These are phyloP conservation scores for Aselliscus stoliczkanus DNA, from an alignment of 2,797 vertebrate species.

Conservation along the genomic window DNA sequence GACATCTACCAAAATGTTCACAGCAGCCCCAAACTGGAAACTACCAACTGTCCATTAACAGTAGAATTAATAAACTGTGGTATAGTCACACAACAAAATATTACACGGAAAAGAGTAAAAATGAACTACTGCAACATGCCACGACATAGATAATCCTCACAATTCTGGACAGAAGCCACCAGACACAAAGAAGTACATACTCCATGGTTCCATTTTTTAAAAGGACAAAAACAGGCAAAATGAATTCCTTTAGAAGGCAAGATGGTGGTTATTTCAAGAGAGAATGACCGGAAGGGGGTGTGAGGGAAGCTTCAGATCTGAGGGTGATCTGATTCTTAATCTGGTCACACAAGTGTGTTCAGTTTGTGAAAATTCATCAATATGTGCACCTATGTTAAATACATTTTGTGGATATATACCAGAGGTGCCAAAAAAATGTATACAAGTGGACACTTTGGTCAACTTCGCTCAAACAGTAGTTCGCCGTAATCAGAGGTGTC, in stretches of 20 bases:
- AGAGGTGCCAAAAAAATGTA: too few species aligned
- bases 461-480: too few species aligned
- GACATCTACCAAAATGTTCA: background rate
- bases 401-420: background rate
- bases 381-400: background rate
- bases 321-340: background rate
- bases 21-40: background rate
- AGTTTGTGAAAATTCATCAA: background rate
- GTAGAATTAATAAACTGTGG: background rate
- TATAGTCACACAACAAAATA: background rate
- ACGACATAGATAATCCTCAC: background rate
- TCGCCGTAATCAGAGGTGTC: too few species aligned
- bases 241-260: background rate
- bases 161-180: background rate
- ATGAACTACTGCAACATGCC: background rate
- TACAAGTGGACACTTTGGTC: too few species aligned
- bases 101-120: background rate
- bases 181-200: too few species aligned
- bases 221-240: background rate
- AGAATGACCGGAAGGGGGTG: too few species aligned
- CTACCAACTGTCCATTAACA: background rate
- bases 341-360: background rate
- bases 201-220: background rate
- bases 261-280: background rate
- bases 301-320: background rate